These are phyloP conservation scores for Sminthurinus aureus DNA, from an alignment of 2,888 invertebrate genomes.

Conservation along the genomic window DNA sequence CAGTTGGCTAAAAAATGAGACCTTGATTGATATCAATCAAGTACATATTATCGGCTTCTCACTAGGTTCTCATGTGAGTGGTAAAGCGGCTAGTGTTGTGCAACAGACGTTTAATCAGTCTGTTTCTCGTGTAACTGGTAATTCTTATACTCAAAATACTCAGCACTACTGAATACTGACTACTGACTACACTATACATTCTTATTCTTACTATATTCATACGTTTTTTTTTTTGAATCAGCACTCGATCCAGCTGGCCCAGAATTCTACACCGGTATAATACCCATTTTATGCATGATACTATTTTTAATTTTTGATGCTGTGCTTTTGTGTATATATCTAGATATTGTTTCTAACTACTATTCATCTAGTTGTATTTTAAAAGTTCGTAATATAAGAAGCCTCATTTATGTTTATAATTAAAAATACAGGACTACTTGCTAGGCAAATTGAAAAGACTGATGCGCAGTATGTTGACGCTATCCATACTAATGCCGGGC, in stretches of 20 bases:
- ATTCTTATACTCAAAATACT: background rate
- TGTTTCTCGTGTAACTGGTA: conserved; percentile 28
- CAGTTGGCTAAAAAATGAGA: conserved; percentile 17
- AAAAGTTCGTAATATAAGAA: no score
- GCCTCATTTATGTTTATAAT: no score
- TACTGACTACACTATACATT: background rate
- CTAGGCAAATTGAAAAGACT: conserved; percentile 4
- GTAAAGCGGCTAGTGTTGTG: conserved; percentile 21
- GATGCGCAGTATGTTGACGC: conserved; percentile 35
- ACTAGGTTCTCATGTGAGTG: conserved; percentile 37
- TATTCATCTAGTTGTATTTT: no score
- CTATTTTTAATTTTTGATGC: no score
- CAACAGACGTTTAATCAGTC: conserved; percentile 13
- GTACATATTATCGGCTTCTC: conserved; percentile 37
- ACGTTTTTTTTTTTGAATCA: background rate
- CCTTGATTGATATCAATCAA: background rate
- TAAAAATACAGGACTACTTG: conserved; percentile 38
- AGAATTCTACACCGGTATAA: conserved; percentile 40
- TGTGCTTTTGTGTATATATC: no score
- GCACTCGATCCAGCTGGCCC: conserved; percentile 39
- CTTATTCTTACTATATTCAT: background rate
- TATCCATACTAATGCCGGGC: conserved; percentile 38
- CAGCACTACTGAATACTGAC: background rate
- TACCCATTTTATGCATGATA: no score
- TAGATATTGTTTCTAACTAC: no score